These are phyloP conservation scores for Columba guinea DNA, from an alignment of 2,797 vertebrate genomes.

Conservation along the genomic window DNA sequence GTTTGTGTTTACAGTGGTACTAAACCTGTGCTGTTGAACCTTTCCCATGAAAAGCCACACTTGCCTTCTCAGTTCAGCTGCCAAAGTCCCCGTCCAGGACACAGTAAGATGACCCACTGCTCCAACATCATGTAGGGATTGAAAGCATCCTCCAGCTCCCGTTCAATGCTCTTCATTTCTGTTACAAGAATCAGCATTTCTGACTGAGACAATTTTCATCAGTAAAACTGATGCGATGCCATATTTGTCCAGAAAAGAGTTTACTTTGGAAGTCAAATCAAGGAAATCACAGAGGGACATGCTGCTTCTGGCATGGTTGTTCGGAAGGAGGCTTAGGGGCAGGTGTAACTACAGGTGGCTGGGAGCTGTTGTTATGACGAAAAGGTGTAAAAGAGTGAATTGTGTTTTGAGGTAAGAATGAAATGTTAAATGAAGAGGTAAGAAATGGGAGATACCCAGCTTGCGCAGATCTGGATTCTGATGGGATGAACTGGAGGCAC, in stretches of 20 bases:
- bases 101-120: background rate
- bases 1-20: background rate
- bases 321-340: background rate
- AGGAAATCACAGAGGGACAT: background rate
- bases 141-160: background rate
- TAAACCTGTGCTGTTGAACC: background rate
- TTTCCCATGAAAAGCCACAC: background rate
- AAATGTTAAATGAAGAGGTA: background rate
- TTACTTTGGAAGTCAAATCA: background rate
- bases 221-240: background rate
- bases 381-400: background rate
- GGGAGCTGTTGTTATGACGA: background rate
- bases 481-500: background rate
- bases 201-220: background rate
- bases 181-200: background rate
- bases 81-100: background rate
- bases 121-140: accelerated
- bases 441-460: background rate
- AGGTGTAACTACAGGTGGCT: background rate
- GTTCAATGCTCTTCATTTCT: background rate
- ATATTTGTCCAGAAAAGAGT: background rate
- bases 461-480: background rate
- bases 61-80: background rate
- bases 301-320: accelerated
- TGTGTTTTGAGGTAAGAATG: background rate